phyloP scores from a whole-genome alignment of 2,797 vertebrate species.

The Mus spretus region DNA sequence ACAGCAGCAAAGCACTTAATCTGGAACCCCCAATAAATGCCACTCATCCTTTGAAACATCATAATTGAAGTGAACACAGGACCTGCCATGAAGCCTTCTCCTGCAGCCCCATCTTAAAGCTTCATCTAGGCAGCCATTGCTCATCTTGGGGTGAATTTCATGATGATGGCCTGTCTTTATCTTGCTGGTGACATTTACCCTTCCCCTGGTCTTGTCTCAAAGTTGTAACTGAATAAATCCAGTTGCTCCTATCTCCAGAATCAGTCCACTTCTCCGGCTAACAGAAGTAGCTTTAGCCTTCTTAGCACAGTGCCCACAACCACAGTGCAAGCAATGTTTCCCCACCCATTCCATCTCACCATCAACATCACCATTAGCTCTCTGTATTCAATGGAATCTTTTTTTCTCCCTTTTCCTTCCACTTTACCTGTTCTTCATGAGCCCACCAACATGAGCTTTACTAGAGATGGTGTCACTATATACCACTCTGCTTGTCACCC shows the following conservation, averaged over 20 bases:
- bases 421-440: neutral
- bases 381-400: neutral
- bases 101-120: neutral
- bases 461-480: neutral
- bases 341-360: neutral
- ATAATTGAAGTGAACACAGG: neutral
- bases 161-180: neutral
- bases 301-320: neutral
- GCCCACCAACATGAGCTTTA: no score
- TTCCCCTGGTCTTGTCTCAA: neutral
- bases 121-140: neutral
- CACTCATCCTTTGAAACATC: neutral
- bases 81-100: neutral
- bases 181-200: neutral
- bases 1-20: neutral
- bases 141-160: neutral
- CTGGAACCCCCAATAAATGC: neutral
- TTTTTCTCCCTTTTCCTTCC: neutral
- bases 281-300: neutral
- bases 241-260: neutral
- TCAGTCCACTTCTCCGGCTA: neutral
- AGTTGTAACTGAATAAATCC: conserved; percentile 2
- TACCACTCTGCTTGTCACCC: neutral
- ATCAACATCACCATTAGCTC: neutral
- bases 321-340: neutral